A percentile compares a stretch with the other conserved stretches of the same genome.
These are phyloP conservation scores for Sinotaia quadrata DNA, from an alignment of 2,888 invertebrate genomes.

Conservation along the genomic window DNA sequence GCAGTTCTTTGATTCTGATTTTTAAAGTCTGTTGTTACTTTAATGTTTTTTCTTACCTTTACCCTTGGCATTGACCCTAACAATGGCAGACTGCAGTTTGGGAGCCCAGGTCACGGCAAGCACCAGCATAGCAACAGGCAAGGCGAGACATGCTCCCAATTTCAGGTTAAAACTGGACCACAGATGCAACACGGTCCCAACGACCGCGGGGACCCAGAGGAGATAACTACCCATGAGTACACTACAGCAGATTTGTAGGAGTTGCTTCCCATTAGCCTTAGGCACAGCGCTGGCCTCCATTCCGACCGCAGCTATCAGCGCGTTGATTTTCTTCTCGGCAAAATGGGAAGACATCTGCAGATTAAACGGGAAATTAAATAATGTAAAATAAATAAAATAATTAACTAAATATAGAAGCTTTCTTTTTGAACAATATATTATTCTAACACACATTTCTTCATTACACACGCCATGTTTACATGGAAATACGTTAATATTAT, in stretches of 20 bases:
- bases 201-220: conserved; percentile 35
- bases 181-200: conserved; percentile 35
- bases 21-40: no score
- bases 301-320: no score
- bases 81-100: conserved; percentile 39
- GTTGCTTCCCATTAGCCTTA: neutral
- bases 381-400: no score
- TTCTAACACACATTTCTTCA: no score
- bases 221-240: conserved; percentile 33
- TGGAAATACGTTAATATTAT: no score
- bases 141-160: conserved; percentile 40
- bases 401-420: no score
- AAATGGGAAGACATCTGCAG: no score
- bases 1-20: no score
- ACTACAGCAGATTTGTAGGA: conserved; percentile 25
- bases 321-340: no score
- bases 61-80: conserved; percentile 33
- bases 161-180: conserved; percentile 40
- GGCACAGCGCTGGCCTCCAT: neutral
- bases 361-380: no score
- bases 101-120: conserved; percentile 46
- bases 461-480: no score
- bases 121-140: conserved; percentile 40
- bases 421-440: no score
- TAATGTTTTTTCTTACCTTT: conserved; percentile 27